Base-by-base conservation (phyloP, 1,140 invertebrate genomes). In the Drosophila ohnishii region DNA sequence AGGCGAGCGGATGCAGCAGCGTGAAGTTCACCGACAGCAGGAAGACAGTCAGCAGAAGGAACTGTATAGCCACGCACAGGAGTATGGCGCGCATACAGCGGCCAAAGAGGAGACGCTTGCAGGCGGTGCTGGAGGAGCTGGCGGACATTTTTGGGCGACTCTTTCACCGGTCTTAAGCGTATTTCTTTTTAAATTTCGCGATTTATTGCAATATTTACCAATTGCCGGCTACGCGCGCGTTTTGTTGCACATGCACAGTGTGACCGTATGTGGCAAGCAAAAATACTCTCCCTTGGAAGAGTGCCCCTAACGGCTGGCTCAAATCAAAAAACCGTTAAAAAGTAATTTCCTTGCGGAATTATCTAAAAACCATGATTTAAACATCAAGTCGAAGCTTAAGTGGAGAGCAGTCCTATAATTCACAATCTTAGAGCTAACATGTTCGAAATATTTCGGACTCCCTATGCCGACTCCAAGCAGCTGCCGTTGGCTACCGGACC, bases 401-500 rank as follows among this genome's bases (percentile, higher is more conserved):
- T 1, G 14, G 9, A 11, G 2, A n/a, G n/a, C n/a, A 1, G 48
- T 28, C 22, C 11, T 35, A 5, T n/a, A 40, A n/a, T 8, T 56
- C 2, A 40, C 11, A 28, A 28, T 28, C 25, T 28, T 28, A 28
- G 25, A 16, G 37, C 7, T 28, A 22, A 16, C 25, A 30, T 83
- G 80, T 44, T 61, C 2, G 39, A 60, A 6, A 16, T 79, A 47
- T 71, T 83, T 3, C 35, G 48, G 5, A 57, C 10, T 34, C 80
- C 75, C 11, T 35, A 63, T 37, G 75, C 65, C 3, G 65, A 83
- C 55, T 69, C 80, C 14, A 19, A 48, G 9, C 48, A 22, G 5
- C 25, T 66, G 37, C 94, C 96, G 63, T 91, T 98, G 16, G 94
- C 96, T 91, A 93, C 94, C 3, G 94, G 95, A 7, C 96, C 96